Conservation (phyloP, 2,888 invertebrate species). For the Drosophila eohydei region DNA sequence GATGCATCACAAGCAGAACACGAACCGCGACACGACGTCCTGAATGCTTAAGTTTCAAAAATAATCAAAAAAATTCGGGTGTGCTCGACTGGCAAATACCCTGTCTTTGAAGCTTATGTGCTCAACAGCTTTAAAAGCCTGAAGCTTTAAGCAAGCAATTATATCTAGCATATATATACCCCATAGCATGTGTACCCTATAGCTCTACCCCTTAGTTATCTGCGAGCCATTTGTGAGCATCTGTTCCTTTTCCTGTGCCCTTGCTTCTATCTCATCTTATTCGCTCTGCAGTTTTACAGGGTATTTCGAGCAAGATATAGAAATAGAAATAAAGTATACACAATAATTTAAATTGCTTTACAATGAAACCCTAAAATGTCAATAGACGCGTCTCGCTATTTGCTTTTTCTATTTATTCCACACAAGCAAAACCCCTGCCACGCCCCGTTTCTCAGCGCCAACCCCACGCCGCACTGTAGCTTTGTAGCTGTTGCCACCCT, state of each 20-base stretch:
- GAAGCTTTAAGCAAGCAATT: too few species aligned
- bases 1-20: slow-evolving; percentile 39
- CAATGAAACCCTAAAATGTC: slow-evolving; percentile 80
- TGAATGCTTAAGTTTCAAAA: slow-evolving; percentile 72
- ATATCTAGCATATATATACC: background rate
- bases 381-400: slow-evolving; percentile 68
- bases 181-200: background rate
- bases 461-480: background rate
- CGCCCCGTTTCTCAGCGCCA: background rate
- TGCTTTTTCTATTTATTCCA: slow-evolving; percentile 68
- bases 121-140: background rate
- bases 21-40: slow-evolving; percentile 73
- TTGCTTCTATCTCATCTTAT: background rate
- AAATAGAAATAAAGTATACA: slow-evolving; percentile 69
- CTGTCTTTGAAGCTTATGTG: background rate
- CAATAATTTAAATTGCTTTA: slow-evolving; percentile 81
- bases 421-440: slow-evolving; percentile 3
- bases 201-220: too few species aligned
- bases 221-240: too few species aligned
- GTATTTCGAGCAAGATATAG: slow-evolving; percentile 12
- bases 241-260: background rate
- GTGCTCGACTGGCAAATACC: slow-evolving; percentile 1
- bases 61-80: slow-evolving; percentile 7
- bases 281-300: background rate
- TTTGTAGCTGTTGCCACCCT: slow-evolving; percentile 16